A percentile compares a stretch with the other conserved stretches of the same genome.
phyloP scores from a whole-genome alignment of 2,797 vertebrate species.

The Lerista edwardsae region DNA sequence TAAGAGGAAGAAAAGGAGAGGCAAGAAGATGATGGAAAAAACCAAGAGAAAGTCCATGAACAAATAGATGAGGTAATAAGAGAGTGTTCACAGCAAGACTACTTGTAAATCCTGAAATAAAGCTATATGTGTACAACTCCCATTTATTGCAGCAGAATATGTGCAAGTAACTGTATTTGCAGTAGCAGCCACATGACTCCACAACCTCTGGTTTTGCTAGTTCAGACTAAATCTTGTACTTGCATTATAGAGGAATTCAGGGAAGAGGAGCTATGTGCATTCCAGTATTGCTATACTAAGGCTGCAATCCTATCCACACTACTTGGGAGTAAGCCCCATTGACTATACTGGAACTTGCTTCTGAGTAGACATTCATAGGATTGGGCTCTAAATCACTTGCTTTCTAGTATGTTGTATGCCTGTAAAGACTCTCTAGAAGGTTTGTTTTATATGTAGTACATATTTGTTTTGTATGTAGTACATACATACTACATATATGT shows the following conservation, averaged over 20 bases:
- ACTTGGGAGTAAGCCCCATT: too few species aligned
- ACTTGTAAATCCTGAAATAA: not conserved
- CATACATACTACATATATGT: too few species aligned
- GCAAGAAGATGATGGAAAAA: conserved; percentile 70
- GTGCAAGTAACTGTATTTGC: too few species aligned
- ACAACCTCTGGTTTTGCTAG: not conserved
- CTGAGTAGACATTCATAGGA: too few species aligned
- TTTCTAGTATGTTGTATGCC: not conserved
- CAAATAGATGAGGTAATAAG: conserved; percentile 90
- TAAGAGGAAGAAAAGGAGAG: conserved; percentile 76
- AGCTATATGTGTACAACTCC: not conserved
- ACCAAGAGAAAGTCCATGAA: conserved; percentile 89
- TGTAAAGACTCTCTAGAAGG: not conserved
- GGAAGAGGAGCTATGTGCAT: not conserved
- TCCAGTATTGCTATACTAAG: not conserved
- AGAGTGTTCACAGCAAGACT: not conserved
- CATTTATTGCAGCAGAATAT: not conserved
- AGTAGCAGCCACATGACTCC: not conserved
- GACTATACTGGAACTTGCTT: too few species aligned
- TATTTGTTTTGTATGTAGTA: too few species aligned
- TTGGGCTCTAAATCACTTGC: not conserved
- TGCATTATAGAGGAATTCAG: not conserved
- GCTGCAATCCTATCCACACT: too few species aligned
- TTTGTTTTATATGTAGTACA: not conserved
- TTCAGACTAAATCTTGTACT: not conserved